Conservation (phyloP, 2,888 invertebrate species). For the Schizotus pectinicornis region DNA sequence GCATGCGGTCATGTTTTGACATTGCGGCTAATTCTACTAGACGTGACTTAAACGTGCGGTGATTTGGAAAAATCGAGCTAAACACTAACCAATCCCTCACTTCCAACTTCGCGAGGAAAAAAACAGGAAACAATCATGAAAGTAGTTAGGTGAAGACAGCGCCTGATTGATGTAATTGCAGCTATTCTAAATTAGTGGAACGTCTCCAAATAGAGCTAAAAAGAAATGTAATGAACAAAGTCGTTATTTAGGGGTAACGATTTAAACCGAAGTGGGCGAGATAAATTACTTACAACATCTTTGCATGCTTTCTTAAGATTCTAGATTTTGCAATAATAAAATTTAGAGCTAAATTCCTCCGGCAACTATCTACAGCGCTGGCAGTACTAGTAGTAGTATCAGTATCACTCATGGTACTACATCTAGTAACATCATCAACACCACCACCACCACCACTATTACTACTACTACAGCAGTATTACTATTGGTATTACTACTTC, state of each 20-base stretch:
- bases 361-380: no score
- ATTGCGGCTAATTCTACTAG: conserved; percentile 17
- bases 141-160: not conserved
- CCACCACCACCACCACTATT: no score
- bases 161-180: not conserved
- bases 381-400: no score
- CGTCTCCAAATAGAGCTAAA: not conserved
- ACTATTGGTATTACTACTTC: no score
- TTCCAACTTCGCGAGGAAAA: not conserved
- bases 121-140: not conserved
- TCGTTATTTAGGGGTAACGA: conserved; percentile 17
- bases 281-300: not conserved
- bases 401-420: no score
- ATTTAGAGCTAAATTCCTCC: no score
- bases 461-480: no score
- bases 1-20: conserved; percentile 18
- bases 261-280: conserved; percentile 16
- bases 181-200: not conserved
- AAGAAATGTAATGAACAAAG: conserved; percentile 8
- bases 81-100: conserved; percentile 1
- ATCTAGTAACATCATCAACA: no score
- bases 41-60: conserved; percentile 5
- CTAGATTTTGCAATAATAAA: no score
- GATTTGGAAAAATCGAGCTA: conserved; percentile 11
- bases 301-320: not conserved